A percentile compares a stretch with the other conserved stretches of the same genome.
Conservation (phyloP, 1,140 invertebrate genomes). For the Pseudobourletiella spinata region DNA sequence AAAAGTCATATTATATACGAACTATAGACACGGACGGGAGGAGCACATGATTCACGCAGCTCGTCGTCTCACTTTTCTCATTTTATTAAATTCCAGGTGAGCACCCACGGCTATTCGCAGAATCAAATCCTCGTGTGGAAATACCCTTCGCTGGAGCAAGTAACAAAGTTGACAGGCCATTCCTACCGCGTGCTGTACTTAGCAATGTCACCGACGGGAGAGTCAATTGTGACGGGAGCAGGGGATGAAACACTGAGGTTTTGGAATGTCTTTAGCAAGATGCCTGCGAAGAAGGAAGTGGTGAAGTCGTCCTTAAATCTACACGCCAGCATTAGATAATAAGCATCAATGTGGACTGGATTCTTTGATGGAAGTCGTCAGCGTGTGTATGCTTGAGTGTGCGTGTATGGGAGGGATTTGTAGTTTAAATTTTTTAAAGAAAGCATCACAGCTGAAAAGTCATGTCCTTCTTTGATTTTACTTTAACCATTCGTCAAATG, state of each 20-base stretch:
- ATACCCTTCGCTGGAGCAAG: constrained; percentile 92
- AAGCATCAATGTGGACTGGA: background rate
- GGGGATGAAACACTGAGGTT: constrained; percentile 99
- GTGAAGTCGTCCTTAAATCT: constrained; percentile 90
- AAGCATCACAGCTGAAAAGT: background rate
- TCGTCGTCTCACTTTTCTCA: too few species aligned
- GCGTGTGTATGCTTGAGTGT: background rate
- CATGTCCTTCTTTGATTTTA: too few species aligned
- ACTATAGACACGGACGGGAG: too few species aligned
- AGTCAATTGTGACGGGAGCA: constrained; percentile 97
- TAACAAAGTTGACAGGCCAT: constrained; percentile 96
- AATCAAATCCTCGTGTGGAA: constrained; percentile 99
- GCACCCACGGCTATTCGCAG: constrained; percentile 98
- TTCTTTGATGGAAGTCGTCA: too few species aligned
- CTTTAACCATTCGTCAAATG: background rate
- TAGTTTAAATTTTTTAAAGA: background rate
- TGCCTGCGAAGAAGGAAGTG: constrained; percentile 74
- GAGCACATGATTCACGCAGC: too few species aligned
- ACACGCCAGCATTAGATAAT: constrained; percentile 74
- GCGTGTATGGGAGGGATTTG: too few species aligned
- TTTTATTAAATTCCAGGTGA: constrained; percentile 48
- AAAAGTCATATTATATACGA: too few species aligned
- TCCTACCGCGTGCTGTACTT: constrained; percentile 94
- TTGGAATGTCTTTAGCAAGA: constrained; percentile 99
- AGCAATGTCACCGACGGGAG: constrained; percentile 96